Evolutionary conservation across 2,113 vertebrate genomes (phyloP).

Genomic region (Thoracochromis brauschi): DNA sequence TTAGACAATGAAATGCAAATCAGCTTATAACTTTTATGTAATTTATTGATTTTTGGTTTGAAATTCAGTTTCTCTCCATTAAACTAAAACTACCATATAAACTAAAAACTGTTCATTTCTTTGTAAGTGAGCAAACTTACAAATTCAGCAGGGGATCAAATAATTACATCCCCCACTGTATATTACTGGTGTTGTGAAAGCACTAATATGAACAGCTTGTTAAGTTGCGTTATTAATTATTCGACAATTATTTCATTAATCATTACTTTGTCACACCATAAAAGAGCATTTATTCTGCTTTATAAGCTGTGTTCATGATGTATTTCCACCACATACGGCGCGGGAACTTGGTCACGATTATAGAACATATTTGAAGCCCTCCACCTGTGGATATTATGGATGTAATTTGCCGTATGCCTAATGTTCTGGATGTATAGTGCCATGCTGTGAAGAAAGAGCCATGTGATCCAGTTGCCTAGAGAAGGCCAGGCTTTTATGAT

Average conservation of each 20-base stretch:
- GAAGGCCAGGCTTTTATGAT: conserved; percentile 72
- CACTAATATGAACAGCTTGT: not conserved
- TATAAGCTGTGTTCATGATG: not conserved
- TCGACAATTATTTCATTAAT: not conserved
- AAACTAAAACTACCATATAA: not conserved
- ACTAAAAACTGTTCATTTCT: not conserved
- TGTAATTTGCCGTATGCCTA: conserved; percentile 62
- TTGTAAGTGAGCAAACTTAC: not conserved
- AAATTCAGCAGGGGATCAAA: not conserved
- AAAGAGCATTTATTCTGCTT: not conserved
- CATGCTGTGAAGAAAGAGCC: conserved; percentile 69
- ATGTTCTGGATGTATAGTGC: conserved; percentile 67
- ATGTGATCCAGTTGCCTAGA: conserved; percentile 45
- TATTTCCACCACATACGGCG: not conserved
- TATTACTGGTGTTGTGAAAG: not conserved
- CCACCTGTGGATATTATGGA: conserved; percentile 61
- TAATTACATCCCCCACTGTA: not conserved
- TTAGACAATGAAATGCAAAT: not conserved
- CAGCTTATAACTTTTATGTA: not conserved
- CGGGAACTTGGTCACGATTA: not conserved
- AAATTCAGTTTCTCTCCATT: not conserved
- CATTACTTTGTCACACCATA: not conserved
- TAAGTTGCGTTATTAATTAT: not conserved
- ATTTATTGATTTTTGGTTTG: not conserved
- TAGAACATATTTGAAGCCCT: conserved; percentile 38